Base-by-base conservation (phyloP, 1,140 invertebrate genomes). In the Solenopsis fugax region DNA sequence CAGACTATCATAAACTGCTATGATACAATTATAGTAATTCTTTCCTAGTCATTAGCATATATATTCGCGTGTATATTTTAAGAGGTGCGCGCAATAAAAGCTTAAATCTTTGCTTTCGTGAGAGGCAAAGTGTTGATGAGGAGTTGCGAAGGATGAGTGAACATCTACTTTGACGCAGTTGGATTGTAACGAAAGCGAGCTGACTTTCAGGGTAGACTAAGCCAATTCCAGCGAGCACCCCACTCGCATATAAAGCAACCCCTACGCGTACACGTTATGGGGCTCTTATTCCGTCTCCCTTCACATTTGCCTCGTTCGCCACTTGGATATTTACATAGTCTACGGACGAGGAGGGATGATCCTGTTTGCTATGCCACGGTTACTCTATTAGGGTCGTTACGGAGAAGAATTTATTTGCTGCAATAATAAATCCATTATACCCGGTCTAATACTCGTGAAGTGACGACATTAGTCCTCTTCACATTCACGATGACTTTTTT, bases 351-450 rank as follows among this genome's bases (percentile, higher is more conserved):
- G 93, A 95, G 93, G 93, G 94, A 95, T 95, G 94, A 95, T 95
- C 94, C 95, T 95, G 93, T 95, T 95, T 95, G 93, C 93, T 86
- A 92, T 93, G 93, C 94, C 88, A 94, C 91, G 92, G 93, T 94
- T 93, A 93, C 93, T 94, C 94, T 94, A 95, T 95, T 95, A 95
- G 92, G 94, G 93, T 94, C 92, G 93, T 95, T 95, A 94, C 89
- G 91, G 90, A 92, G 91, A 92, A 91, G 92, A 94, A 95, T 95
- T 95, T 95, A 95, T 95, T 95, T 94, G 93, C 93, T 92, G 92
- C 94, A 94, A 95, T 95, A 95, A 95, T 95, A 95, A 95, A 95
- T 95, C 94, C 94, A 95, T 95, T 95, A 81, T 56, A 71, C 34
- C 21, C 65, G 78, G 37, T 41, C 75, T 81, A 48, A 62, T 85